Conservation (phyloP, 2,797 vertebrate species). For the Catamblyrhynchus diadema region DNA sequence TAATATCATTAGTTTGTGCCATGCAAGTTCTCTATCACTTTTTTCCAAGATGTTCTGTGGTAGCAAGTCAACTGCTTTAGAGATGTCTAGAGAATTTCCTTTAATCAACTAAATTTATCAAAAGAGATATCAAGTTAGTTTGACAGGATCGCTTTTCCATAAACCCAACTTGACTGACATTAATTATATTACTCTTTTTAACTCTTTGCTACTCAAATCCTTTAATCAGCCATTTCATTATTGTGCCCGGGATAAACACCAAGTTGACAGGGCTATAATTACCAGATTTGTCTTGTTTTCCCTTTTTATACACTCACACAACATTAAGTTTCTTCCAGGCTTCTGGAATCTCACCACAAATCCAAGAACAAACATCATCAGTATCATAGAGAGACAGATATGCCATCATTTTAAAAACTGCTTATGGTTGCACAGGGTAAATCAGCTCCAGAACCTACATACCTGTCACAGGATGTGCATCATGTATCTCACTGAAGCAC, state of each 20-base stretch:
- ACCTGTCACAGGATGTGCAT: not conserved
- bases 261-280: slow-evolving; percentile 11
- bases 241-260: not conserved
- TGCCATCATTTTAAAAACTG: not conserved
- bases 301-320: not conserved
- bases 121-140: not conserved
- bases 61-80: not conserved
- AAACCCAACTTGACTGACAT: slow-evolving; percentile 4
- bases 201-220: slow-evolving; percentile 41
- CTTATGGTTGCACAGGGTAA: not conserved
- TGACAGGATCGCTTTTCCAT: slow-evolving; percentile 32
- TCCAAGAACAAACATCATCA: not conserved
- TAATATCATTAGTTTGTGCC: not conserved
- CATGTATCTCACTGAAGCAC: not conserved
- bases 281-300: not conserved
- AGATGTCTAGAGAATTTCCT: not conserved
- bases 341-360: not conserved
- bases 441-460: not conserved
- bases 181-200: slow-evolving; percentile 41
- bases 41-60: not conserved
- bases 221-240: slow-evolving; percentile 2
- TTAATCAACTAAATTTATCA: slow-evolving; percentile 30
- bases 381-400: not conserved
- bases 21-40: not conserved
- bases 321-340: not conserved